Percentiles rank a stretch among this genome's conserved stretches.
Evolutionary conservation across 2,888 invertebrate species (phyloP).

Genomic region (Gryllus longicercus): DNA sequence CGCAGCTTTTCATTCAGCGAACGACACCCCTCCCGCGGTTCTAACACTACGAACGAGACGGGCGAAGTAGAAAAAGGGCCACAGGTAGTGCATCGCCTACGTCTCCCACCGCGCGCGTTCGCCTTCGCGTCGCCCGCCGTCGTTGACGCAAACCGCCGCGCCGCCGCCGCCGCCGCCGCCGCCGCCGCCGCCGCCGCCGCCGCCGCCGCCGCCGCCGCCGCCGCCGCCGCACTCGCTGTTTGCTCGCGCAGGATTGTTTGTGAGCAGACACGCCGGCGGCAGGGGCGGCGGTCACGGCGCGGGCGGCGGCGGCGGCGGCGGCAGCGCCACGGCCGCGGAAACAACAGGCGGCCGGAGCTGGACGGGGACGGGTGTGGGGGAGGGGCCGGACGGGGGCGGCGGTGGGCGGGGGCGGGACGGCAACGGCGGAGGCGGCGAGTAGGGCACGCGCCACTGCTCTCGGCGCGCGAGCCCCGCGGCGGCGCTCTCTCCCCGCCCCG

Average conservation of each 20-base stretch:
- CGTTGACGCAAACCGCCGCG: too few relatives aligned
- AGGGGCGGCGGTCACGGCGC: background rate
- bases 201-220: background rate
- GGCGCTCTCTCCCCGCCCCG: background rate
- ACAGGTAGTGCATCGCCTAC: too few relatives aligned
- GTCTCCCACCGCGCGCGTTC: too few relatives aligned
- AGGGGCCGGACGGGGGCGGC: too few relatives aligned
- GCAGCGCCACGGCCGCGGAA: slow-evolving; percentile 21
- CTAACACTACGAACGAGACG: too few relatives aligned
- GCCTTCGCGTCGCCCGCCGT: too few relatives aligned
- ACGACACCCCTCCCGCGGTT: too few relatives aligned
- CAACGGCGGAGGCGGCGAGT: background rate
- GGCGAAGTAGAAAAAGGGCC: too few relatives aligned
- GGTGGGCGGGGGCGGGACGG: background rate
- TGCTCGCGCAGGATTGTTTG: background rate
- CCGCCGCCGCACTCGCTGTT: background rate
- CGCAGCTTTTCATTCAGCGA: too few relatives aligned
- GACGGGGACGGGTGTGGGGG: too few relatives aligned
- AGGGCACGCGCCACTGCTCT: background rate
- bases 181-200: too few relatives aligned
- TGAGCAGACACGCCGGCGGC: background rate
- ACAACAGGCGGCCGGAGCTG: slow-evolving; percentile 19
- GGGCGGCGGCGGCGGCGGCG: background rate
- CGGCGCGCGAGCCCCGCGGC: background rate
- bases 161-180: too few relatives aligned